phyloP scores from a whole-genome alignment of 2,797 vertebrate genomes.

The Mastacembelus armatus region DNA sequence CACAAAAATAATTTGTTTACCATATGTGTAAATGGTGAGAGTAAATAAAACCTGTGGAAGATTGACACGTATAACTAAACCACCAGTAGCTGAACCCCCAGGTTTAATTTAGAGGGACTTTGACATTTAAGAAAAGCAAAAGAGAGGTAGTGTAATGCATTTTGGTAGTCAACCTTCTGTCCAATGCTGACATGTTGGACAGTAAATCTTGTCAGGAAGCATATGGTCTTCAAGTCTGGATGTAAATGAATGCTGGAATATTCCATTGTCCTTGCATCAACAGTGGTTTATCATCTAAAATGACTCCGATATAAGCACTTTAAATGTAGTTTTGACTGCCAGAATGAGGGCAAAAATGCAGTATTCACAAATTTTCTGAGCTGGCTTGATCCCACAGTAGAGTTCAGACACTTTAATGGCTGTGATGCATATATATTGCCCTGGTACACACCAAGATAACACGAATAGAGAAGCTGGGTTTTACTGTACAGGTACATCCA shows the following conservation, averaged over 20 bases:
- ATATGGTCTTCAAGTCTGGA: conserved; percentile 63
- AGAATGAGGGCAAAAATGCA: conserved; percentile 65
- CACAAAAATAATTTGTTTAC: conserved; percentile 40
- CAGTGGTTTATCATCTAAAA: conserved; percentile 49
- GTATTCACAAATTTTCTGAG: conserved; percentile 59
- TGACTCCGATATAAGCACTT: conserved; percentile 49
- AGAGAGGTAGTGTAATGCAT: conserved; percentile 27
- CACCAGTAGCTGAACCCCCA: neutral
- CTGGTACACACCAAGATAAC: conserved; percentile 51
- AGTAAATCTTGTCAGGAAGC: conserved; percentile 66
- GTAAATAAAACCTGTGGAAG: conserved; percentile 17
- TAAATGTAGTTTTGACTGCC: conserved; percentile 44
- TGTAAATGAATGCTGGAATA: conserved; percentile 60
- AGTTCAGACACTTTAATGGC: conserved; percentile 78
- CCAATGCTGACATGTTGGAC: conserved; percentile 43
- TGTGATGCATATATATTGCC: conserved; percentile 73
- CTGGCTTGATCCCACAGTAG: conserved; percentile 52
- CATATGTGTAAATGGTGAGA: conserved; percentile 18
- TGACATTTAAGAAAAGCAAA: conserved; percentile 29
- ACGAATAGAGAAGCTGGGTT: conserved; percentile 30
- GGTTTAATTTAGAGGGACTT: conserved; percentile 34
- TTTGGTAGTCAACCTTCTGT: conserved; percentile 39
- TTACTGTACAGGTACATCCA: too few species aligned
- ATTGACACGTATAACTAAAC: conserved; percentile 25
- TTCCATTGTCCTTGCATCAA: conserved; percentile 31